These are phyloP conservation scores for Staurois parvus DNA, from an alignment of 2,797 vertebrate genomes.

Conservation along the genomic window DNA sequence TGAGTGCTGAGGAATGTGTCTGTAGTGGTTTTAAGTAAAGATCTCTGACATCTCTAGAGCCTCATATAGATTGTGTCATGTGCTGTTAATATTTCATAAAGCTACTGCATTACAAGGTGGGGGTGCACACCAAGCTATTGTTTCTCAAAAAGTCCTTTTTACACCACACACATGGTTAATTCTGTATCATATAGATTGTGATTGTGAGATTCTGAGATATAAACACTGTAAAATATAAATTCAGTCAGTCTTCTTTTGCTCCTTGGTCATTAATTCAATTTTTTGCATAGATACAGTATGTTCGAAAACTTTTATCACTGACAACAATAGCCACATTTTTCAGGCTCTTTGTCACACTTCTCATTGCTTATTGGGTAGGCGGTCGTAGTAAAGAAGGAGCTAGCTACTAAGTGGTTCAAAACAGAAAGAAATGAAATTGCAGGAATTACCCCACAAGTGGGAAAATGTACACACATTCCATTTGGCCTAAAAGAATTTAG, in stretches of 20 bases:
- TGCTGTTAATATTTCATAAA: slow-evolving; percentile 40
- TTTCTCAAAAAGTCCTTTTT: background rate
- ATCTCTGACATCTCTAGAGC: background rate
- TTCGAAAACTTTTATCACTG: background rate
- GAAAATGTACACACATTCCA: no score
- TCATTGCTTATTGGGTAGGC: background rate
- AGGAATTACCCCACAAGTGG: no score
- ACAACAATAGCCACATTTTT: background rate
- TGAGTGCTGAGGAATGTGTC: background rate
- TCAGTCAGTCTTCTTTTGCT: background rate
- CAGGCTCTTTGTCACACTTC: background rate
- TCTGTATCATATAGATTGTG: background rate
- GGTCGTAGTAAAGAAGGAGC: background rate
- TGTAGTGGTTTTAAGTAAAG: slow-evolving; percentile 10
- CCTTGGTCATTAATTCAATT: background rate
- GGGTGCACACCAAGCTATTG: background rate
- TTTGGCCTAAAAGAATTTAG: no score
- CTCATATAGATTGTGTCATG: slow-evolving; percentile 19
- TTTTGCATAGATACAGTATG: background rate
- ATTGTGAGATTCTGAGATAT: background rate
- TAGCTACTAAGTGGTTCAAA: no score
- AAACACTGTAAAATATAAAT: background rate
- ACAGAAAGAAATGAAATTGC: background rate
- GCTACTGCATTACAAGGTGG: background rate
- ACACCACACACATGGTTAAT: background rate